Percentiles rank a stretch among this genome's conserved stretches.
Conservation (phyloP, 2,888 invertebrate species). For the Drosophila pseudotalamancana region DNA sequence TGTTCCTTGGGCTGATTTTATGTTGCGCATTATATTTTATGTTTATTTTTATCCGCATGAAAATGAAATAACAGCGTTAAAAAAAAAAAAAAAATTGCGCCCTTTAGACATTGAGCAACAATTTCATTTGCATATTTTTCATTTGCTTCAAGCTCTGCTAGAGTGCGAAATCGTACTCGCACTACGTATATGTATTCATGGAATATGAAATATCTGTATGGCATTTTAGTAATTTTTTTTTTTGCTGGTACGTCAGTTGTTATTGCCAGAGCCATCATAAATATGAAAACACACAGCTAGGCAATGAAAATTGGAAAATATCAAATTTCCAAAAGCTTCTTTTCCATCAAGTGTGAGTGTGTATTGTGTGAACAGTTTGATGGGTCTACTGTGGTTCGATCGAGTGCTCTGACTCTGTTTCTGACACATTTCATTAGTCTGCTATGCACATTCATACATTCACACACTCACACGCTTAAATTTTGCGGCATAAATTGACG, state of each 20-base stretch:
- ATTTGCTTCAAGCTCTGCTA: constrained; percentile 54
- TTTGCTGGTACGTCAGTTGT: constrained; percentile 42
- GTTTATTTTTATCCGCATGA: constrained; percentile 57
- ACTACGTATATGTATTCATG: constrained; percentile 38
- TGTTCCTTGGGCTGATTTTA: constrained; percentile 53
- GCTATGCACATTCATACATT: constrained; percentile 33
- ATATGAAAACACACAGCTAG: constrained; percentile 55
- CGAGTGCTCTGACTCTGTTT: constrained; percentile 57
- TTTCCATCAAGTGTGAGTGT: constrained; percentile 12
- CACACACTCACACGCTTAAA: constrained; percentile 15
- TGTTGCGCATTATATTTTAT: constrained; percentile 61
- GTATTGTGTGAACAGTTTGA: constrained; percentile 27
- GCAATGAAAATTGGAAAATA: constrained; percentile 77
- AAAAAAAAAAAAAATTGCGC: constrained; percentile 23
- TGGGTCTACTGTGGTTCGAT: constrained; percentile 47
- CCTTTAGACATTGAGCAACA: constrained; percentile 68
- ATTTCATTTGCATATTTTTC: constrained; percentile 77
- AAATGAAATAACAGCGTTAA: constrained; percentile 65
- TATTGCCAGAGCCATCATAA: constrained; percentile 59
- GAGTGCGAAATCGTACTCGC: constrained; percentile 54
- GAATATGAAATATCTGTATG: constrained; percentile 62
- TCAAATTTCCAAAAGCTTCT: constrained; percentile 62
- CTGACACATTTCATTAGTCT: constrained; percentile 75
- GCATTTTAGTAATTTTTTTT: constrained; percentile 59
- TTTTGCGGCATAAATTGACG: constrained; percentile 67